A percentile compares a stretch with the other conserved stretches of the same genome.
Conservation (phyloP, 2,113 vertebrate genomes). For the Silurus glanis region DNA sequence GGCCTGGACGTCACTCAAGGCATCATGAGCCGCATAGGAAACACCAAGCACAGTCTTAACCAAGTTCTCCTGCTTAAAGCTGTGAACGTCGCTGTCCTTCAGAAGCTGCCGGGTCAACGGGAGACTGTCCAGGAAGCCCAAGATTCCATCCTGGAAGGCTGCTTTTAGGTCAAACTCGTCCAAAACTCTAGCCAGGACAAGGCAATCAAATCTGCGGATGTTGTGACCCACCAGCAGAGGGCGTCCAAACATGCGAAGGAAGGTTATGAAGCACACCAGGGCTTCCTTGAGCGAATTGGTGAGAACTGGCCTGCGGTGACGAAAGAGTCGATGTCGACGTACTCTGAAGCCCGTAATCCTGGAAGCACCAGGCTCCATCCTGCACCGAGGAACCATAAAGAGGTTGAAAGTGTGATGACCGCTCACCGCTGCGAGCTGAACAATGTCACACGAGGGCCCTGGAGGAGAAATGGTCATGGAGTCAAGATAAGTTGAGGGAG, state of each 20-base stretch:
- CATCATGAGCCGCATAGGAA: conserved; percentile 69
- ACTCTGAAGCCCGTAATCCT: conserved; percentile 68
- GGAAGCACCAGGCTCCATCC: conserved; percentile 61
- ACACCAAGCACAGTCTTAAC: conserved; percentile 64
- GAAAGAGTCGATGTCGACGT: conserved; percentile 59
- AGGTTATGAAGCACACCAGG: conserved; percentile 68
- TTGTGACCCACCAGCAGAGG: conserved; percentile 71
- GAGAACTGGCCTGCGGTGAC: conserved; percentile 56
- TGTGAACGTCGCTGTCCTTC: conserved; percentile 52
- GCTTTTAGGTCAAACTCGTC: conserved; percentile 59
- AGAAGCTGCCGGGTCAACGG: conserved; percentile 64
- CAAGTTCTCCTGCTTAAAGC: conserved; percentile 67
- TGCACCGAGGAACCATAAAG: conserved; percentile 63
- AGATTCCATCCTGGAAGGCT: conserved; percentile 55
- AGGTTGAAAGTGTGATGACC: conserved; percentile 67
- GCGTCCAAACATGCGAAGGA: conserved; percentile 61
- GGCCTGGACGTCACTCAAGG: conserved; percentile 49
- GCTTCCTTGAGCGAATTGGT: conserved; percentile 66
- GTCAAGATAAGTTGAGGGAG: neutral
- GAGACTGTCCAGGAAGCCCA: conserved; percentile 68
- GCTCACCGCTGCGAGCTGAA: conserved; percentile 73
- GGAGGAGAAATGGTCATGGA: neutral
- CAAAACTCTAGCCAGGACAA: conserved; percentile 57
- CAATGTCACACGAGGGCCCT: conserved; percentile 67
- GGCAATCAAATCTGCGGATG: conserved; percentile 68